A percentile compares a stretch with the other conserved stretches of the same genome.
phyloP scores from a whole-genome alignment of 30 jellyfish, hydroid and myxozoan genomes.

The Aurelia aurita complex sp. Pacific region DNA sequence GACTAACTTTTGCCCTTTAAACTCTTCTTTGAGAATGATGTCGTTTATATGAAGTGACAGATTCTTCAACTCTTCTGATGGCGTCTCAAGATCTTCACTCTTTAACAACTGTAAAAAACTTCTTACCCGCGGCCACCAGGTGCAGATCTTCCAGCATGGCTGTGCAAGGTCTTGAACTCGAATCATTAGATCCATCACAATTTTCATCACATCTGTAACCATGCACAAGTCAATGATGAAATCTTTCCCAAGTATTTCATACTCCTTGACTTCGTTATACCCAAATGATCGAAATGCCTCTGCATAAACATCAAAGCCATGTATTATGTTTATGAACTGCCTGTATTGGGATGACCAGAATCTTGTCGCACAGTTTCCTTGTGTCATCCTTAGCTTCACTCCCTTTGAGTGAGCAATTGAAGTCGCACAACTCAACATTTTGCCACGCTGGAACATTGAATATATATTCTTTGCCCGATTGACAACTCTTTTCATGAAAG shows the following conservation, averaged over 20 bases:
- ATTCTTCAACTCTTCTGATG: no score
- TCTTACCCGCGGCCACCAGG: conserved; percentile 7
- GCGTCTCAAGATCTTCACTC: no score
- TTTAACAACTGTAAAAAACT: no score
- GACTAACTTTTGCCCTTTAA: no score
- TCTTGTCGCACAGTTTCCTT: conserved; percentile 20
- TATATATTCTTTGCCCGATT: no score
- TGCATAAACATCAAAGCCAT: not conserved
- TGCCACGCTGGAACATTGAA: no score
- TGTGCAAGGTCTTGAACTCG: not conserved
- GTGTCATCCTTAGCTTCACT: conserved; percentile 11
- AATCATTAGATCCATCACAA: not conserved
- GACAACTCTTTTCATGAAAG: no score
- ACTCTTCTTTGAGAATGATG: no score
- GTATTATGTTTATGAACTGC: not conserved
- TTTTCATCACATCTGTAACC: conserved; percentile 5
- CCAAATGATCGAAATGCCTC: conserved; percentile 6
- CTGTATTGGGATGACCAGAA: not conserved
- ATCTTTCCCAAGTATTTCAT: conserved; percentile 5
- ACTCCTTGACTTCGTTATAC: conserved; percentile 3
- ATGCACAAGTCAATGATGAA: conserved; percentile 5
- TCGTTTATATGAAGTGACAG: no score
- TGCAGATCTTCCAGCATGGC: not conserved
- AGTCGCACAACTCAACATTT: conserved; percentile 12
- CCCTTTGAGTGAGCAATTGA: conserved; percentile 12